A percentile compares a stretch with the other conserved stretches of the same genome.
Conservation (phyloP, 2,888 invertebrate genomes). For the Diaperis boleti region DNA sequence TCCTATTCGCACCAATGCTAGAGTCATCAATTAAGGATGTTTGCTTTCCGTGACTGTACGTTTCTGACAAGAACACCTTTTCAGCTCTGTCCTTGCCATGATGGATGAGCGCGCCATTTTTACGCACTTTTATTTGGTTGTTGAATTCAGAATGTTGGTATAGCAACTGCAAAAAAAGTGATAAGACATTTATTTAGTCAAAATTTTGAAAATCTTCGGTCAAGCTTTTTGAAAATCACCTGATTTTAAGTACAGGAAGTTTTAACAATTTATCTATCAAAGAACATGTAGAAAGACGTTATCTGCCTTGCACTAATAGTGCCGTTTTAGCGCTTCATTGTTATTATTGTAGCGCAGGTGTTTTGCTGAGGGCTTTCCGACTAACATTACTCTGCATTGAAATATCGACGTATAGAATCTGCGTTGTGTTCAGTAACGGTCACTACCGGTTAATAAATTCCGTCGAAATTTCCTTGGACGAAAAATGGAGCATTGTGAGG, state of each 20-base stretch:
- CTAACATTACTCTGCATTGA: constrained; percentile 33
- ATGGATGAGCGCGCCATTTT: constrained; percentile 20
- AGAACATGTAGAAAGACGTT: constrained; percentile 22
- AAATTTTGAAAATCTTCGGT: too few species aligned
- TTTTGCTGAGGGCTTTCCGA: constrained; percentile 45
- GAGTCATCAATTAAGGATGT: constrained; percentile 25
- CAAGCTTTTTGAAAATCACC: too few species aligned
- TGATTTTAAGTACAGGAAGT: too few species aligned
- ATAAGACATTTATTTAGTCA: too few species aligned
- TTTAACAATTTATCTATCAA: constrained; percentile 27
- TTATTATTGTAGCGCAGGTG: constrained; percentile 45
- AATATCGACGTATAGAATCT: constrained; percentile 31
- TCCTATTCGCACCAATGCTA: constrained; percentile 18
- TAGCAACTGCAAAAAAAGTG: too few species aligned
- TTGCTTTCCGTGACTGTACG: constrained; percentile 18
- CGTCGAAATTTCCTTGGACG: constrained; percentile 20
- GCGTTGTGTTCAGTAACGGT: constrained; percentile 23
- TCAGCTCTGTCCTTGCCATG: constrained; percentile 13
- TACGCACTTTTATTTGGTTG: constrained; percentile 29
- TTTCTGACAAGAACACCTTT: background rate
- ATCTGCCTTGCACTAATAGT: constrained; percentile 38
- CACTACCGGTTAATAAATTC: constrained; percentile 16
- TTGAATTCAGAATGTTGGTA: constrained; percentile 28
- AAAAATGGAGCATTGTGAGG: constrained; percentile 24
- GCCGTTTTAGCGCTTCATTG: constrained; percentile 40